Conservation (phyloP, 2,888 invertebrate species). For the Melieria picta region DNA sequence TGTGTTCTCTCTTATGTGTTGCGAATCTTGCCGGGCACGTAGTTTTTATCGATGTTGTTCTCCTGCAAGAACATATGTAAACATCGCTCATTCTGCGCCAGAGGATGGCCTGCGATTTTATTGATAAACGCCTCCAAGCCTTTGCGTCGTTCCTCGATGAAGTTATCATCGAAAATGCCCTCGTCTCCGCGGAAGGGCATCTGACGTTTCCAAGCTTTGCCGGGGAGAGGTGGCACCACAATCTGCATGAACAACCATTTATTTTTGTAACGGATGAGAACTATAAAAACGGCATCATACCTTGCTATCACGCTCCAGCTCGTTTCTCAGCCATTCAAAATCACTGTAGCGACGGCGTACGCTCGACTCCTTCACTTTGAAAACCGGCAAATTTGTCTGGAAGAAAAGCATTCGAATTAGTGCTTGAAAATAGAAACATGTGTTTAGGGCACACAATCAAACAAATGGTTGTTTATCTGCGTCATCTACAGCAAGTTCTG, state of each 20-base stretch:
- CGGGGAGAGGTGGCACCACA: slow-evolving; percentile 97
- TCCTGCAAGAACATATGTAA: slow-evolving; percentile 99
- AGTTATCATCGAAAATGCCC: slow-evolving; percentile 99
- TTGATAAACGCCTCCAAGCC: slow-evolving; percentile 98
- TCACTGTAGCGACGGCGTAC: slow-evolving; percentile 98
- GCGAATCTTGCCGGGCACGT: slow-evolving; percentile 98
- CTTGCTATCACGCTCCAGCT: slow-evolving; percentile 99
- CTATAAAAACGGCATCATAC: slow-evolving; percentile 67
- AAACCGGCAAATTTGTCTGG: slow-evolving; percentile 98
- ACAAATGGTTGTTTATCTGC: no score
- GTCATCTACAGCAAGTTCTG: no score
- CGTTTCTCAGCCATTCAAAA: slow-evolving; percentile 99
- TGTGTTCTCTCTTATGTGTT: slow-evolving; percentile 77
- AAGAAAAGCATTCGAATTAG: slow-evolving; percentile 65
- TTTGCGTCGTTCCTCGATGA: slow-evolving; percentile 98
- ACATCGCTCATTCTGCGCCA: slow-evolving; percentile 98
- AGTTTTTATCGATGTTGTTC: slow-evolving; percentile 97
- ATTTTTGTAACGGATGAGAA: slow-evolving; percentile 1
- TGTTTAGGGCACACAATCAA: no score
- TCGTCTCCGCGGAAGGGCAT: slow-evolving; percentile 98
- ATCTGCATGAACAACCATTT: slow-evolving; percentile 72
- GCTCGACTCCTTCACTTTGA: slow-evolving; percentile 98
- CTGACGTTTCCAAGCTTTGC: slow-evolving; percentile 98
- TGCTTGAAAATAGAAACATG: neutral
- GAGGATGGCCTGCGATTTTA: slow-evolving; percentile 98